Evolutionary conservation across 2,797 vertebrate genomes (phyloP).

Genomic region (Falco berigora): DNA sequence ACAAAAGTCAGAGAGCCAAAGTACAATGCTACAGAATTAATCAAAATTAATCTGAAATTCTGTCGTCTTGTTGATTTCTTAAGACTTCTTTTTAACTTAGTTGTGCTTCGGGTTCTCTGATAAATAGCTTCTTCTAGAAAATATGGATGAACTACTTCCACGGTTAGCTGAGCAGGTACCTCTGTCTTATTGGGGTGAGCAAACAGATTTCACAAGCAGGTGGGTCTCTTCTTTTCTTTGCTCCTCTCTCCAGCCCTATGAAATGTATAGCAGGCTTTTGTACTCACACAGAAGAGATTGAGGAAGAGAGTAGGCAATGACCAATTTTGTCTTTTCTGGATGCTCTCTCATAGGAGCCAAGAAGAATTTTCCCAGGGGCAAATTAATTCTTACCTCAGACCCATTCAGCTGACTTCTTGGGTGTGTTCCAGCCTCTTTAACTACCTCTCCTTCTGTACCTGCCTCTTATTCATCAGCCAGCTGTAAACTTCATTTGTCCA

Average conservation of each 20-base stretch:
- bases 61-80: not conserved
- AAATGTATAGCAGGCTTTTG: not conserved
- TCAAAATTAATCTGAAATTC: not conserved
- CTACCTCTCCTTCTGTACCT: not conserved
- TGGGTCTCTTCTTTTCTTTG: not conserved
- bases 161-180: not conserved
- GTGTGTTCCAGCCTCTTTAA: not conserved
- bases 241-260: not conserved
- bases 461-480: not conserved
- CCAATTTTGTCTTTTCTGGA: not conserved
- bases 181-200: not conserved
- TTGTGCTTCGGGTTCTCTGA: not conserved
- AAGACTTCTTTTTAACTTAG: not conserved
- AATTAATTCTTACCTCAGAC: not conserved
- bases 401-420: not conserved
- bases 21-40: not conserved
- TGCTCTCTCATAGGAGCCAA: not conserved
- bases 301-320: not conserved
- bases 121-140: not conserved
- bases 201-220: not conserved
- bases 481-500: not conserved
- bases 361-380: not conserved
- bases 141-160: not conserved
- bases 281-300: not conserved
- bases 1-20: not conserved